A percentile compares a stretch with the other conserved stretches of the same genome.
phyloP scores from a whole-genome alignment of 2,113 vertebrate species.

The Pica pica region DNA sequence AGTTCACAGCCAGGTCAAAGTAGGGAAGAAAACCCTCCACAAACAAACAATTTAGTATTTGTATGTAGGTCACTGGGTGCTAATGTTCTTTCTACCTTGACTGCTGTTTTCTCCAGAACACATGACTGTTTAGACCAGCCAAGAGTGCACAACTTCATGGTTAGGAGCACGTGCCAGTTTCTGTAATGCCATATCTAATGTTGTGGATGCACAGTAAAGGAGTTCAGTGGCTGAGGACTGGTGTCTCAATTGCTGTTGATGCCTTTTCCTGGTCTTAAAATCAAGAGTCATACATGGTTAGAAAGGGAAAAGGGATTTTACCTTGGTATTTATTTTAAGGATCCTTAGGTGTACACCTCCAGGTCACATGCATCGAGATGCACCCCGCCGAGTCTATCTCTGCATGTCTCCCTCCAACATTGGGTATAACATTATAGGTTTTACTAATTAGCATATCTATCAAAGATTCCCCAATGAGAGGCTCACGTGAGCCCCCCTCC shows the following conservation, averaged over 20 bases:
- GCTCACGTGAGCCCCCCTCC: too few species aligned
- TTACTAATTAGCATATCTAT: too few species aligned
- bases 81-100: neutral
- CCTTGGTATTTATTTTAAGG: too few species aligned
- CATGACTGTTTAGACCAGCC: neutral
- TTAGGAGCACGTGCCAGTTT: rapidly evolving
- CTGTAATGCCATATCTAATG: rapidly evolving
- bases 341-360: too few species aligned
- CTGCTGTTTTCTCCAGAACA: neutral
- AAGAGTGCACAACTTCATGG: neutral
- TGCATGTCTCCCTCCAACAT: too few species aligned
- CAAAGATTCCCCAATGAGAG: too few species aligned
- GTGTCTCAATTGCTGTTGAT: neutral
- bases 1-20: neutral
- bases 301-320: too few species aligned
- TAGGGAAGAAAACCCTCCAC: neutral
- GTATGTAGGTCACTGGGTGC: neutral
- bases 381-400: too few species aligned
- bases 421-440: too few species aligned
- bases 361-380: too few species aligned
- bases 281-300: too few species aligned
- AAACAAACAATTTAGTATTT: neutral
- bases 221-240: neutral
- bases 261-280: too few species aligned
- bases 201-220: neutral